A percentile compares a stretch with the other conserved stretches of the same genome.
Conservation (phyloP, 2,113 vertebrate genomes). For the Bettongia penicillata region DNA sequence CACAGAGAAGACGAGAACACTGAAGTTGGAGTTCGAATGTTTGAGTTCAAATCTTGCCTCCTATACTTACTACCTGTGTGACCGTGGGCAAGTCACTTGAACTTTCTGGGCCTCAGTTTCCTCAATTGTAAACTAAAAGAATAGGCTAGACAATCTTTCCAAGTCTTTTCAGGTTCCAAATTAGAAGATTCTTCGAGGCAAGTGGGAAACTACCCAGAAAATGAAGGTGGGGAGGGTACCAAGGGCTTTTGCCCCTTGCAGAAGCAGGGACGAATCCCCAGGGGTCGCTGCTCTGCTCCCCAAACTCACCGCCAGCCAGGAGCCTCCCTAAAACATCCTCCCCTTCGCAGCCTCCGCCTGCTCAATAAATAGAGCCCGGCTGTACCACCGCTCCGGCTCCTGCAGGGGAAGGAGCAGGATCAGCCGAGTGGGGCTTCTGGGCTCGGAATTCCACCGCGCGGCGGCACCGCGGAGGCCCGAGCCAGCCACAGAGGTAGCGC, state of each 20-base stretch:
- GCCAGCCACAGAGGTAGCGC: neutral
- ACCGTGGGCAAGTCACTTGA: neutral
- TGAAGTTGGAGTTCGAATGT: neutral
- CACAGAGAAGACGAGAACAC: neutral
- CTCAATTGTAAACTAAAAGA: neutral
- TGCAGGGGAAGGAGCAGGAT: slow-evolving; percentile 48
- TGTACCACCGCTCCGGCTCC: slow-evolving; percentile 65
- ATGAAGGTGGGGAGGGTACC: neutral
- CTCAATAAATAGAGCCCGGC: neutral
- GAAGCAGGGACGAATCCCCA: slow-evolving; percentile 52
- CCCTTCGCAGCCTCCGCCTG: slow-evolving; percentile 30
- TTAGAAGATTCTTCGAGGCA: neutral
- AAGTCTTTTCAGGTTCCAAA: neutral
- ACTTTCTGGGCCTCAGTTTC: neutral
- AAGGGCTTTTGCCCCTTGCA: slow-evolving; percentile 29
- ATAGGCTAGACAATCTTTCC: neutral
- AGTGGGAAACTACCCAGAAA: neutral
- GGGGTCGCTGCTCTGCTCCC: slow-evolving; percentile 67
- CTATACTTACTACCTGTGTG: neutral
- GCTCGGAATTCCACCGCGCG: neutral
- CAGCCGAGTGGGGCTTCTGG: slow-evolving; percentile 12
- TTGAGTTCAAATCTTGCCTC: neutral
- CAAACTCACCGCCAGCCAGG: neutral
- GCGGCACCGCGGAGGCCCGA: neutral
- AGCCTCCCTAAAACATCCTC: neutral